phyloP scores from a whole-genome alignment of 2,797 vertebrate genomes.

The Tenualosa thibaudeaui region DNA sequence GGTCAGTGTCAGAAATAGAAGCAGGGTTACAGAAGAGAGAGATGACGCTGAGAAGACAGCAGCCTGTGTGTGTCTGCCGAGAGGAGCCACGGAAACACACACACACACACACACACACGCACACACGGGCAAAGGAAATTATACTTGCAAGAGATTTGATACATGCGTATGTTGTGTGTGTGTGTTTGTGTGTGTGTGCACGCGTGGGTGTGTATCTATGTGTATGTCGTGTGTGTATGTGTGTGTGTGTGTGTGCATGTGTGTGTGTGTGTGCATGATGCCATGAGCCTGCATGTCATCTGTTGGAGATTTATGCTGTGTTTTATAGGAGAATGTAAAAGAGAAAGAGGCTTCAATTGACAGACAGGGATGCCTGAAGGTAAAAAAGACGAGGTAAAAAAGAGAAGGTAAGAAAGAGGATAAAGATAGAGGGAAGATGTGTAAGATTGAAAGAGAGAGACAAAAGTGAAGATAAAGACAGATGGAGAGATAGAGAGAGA shows the following conservation, averaged over 20 bases:
- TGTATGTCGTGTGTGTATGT: not conserved
- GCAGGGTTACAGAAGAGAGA: not conserved
- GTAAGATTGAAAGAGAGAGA: not conserved
- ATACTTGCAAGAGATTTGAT: not conserved
- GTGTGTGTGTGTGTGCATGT: not conserved
- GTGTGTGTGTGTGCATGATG: not conserved
- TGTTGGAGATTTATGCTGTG: not conserved
- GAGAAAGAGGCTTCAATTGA: not conserved
- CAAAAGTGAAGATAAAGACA: not conserved
- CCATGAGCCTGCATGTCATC: not conserved
- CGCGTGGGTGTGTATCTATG: not conserved
- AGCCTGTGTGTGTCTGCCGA: not conserved
- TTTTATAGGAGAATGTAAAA: conserved; percentile 3
- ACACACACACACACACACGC: too few species aligned
- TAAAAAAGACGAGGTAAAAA: not conserved
- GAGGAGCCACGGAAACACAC: not conserved
- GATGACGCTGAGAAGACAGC: not conserved
- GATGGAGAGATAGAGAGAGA: not conserved
- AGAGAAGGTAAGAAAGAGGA: conserved; percentile 34
- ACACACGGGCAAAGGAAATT: not conserved
- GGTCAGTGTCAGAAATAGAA: not conserved
- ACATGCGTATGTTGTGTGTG: not conserved
- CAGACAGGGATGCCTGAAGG: not conserved
- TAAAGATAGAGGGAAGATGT: not conserved
- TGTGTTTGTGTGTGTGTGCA: not conserved